A percentile compares a stretch with the other conserved stretches of the same genome.
Evolutionary conservation across 1,140 invertebrate genomes (phyloP).

Genomic region (Aphis craccivora): DNA sequence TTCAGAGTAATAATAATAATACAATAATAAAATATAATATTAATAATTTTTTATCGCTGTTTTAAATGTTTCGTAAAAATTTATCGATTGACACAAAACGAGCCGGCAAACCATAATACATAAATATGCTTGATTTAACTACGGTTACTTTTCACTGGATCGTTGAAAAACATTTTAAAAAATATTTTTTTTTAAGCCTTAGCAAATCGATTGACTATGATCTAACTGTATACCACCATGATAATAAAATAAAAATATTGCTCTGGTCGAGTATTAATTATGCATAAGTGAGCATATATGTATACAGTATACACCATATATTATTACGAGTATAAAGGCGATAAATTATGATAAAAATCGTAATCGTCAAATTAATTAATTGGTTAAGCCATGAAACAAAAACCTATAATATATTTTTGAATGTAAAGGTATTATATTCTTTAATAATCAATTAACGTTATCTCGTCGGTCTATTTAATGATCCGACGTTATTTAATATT

Average conservation of each 20-base stretch:
- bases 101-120: background rate
- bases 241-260: background rate
- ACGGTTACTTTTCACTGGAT: background rate
- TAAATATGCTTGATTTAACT: background rate
- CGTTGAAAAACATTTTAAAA: background rate
- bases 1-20: background rate
- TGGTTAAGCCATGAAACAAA: background rate
- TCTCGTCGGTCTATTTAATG: constrained; percentile 5
- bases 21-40: background rate
- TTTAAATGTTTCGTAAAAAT: background rate
- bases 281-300: background rate
- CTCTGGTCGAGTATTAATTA: background rate
- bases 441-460: constrained; percentile 35
- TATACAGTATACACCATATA: background rate
- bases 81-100: background rate
- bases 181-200: background rate
- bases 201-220: background rate
- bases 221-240: background rate
- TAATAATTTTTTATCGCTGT: background rate
- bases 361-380: constrained; percentile 28
- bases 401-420: background rate
- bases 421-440: constrained; percentile 1
- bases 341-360: constrained; percentile 13
- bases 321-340: background rate
- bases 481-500: background rate